Base-by-base conservation (phyloP, 1,140 invertebrate species). In the Drosophila bocqueti region DNA sequence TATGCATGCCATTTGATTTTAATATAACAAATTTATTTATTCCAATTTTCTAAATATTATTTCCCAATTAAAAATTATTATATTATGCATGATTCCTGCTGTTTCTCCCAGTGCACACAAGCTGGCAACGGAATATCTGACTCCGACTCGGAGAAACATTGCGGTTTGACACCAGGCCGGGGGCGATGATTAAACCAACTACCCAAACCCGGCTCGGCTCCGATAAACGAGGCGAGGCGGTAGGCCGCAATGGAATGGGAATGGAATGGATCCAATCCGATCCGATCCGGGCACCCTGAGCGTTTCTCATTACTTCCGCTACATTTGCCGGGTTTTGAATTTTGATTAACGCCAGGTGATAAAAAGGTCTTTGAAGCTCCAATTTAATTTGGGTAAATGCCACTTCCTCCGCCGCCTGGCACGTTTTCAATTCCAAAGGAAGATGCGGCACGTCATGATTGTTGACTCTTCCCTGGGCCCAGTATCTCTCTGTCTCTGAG, bases 251-350 rank as follows among this genome's bases (percentile, higher is more conserved):
- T 52, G 69, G 40, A 60, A 55, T 29, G 29, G 69, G 40, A 60
- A 55, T 24, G 69, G 69, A 60, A 72, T 60, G 69, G 40, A 73
- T 72, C 55, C 46, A 50, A 73, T 73, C 67, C 69, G 69, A 73
- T 73, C 52, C 52, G 67, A 60, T 58, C 38, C 52, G 58, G 76
- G 54, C 55, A 62, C 74, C 63, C 63, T 43, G 64, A 79, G 61
- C 62, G 80, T 84, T 84, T 83, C 76, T 78, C 73, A 76, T 78
- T 73, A 81, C 83, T 89, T 89, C 80, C 78, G 81, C 81, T 43
- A 72, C 76, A 79, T 65, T 79, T 64, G 46, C 49, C 67, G 59
- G 79, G 59, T 75, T 78, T 74, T 78, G 57, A 81, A 77, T 84
- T 79, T 77, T 74, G 85, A 81, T 89, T 73, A 81, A 78, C 68